phyloP scores from a whole-genome alignment of 2,797 vertebrate species.

The Ceyx erithaca region DNA sequence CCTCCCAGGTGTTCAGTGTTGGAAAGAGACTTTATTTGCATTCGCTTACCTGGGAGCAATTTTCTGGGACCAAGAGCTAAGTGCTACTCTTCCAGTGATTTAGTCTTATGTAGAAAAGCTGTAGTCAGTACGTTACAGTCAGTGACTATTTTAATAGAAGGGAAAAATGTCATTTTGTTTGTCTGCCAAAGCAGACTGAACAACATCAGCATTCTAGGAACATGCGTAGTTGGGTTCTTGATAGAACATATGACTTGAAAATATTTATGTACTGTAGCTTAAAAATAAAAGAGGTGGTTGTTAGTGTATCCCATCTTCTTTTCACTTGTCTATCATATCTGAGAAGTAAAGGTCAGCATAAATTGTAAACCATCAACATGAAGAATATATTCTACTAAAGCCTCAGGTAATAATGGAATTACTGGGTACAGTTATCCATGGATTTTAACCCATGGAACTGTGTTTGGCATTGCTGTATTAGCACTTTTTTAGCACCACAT shows the following conservation, averaged over 20 bases:
- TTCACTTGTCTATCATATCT: background rate
- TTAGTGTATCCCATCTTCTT: background rate
- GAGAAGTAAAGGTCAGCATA: background rate
- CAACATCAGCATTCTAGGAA: conserved; percentile 42
- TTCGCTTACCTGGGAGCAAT: background rate
- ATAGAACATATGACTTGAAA: conserved; percentile 16
- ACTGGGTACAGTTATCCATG: background rate
- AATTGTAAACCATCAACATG: background rate
- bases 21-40: background rate
- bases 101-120: background rate
- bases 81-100: background rate
- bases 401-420: background rate
- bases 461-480: background rate
- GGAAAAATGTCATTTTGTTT: conserved; percentile 23
- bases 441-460: background rate
- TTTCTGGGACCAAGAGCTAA: background rate
- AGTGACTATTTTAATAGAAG: background rate
- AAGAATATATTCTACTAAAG: background rate
- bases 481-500: background rate
- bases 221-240: background rate
- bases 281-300: background rate
- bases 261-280: background rate
- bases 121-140: background rate
- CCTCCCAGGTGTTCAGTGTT: background rate
- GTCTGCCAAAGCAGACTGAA: conserved; percentile 45